Evolutionary conservation across 2,888 invertebrate species (phyloP).

Genomic region (Pammene aurita): DNA sequence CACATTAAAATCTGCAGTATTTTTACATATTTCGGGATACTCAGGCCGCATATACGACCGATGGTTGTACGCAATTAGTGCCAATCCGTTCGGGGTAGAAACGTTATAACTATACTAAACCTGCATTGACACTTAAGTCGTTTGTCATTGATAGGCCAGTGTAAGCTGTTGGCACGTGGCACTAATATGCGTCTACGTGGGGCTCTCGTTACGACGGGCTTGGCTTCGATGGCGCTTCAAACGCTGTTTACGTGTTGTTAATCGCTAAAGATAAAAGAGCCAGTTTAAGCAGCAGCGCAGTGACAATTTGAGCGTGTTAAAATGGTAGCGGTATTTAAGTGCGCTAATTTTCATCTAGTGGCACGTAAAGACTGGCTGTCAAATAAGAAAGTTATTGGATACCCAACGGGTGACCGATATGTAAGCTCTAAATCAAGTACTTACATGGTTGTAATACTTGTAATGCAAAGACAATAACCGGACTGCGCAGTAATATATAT

Average conservation of each 20-base stretch:
- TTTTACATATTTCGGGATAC: not conserved
- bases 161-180: constrained; percentile 44
- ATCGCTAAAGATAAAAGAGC: constrained; percentile 14
- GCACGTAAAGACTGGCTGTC: too few relatives aligned
- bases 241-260: constrained; percentile 35
- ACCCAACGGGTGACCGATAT: too few relatives aligned
- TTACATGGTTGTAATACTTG: too few relatives aligned
- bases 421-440: too few relatives aligned
- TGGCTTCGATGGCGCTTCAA: constrained; percentile 23
- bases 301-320: not conserved
- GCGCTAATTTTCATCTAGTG: not conserved
- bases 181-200: constrained; percentile 44
- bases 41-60: not conserved
- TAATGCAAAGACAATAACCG: too few relatives aligned
- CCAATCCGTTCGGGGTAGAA: not conserved
- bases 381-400: too few relatives aligned
- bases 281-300: not conserved
- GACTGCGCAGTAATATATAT: too few relatives aligned
- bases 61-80: constrained; percentile 13
- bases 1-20: not conserved
- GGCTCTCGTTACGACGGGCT: constrained; percentile 42
- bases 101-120: not conserved
- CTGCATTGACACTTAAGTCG: not conserved
- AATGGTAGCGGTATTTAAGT: not conserved
- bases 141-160: not conserved